Conservation (phyloP, 2,888 invertebrate species). For the Brassicogethes aeneus region DNA sequence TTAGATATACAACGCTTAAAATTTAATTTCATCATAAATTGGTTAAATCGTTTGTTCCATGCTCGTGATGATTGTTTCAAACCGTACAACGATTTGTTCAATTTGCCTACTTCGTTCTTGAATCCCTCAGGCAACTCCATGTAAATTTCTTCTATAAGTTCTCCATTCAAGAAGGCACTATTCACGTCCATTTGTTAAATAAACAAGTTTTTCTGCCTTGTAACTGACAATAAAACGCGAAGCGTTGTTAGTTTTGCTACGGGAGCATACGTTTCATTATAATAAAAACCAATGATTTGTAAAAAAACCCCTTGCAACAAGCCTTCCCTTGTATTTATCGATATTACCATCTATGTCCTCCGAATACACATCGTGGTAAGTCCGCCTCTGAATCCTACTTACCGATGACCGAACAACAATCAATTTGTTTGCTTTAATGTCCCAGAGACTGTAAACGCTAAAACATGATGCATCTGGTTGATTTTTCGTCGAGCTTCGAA, state of each 20-base stretch:
- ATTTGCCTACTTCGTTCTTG: not conserved
- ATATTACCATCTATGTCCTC: too few relatives aligned
- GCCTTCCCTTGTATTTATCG: not conserved
- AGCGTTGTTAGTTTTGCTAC: not conserved
- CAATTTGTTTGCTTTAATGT: too few relatives aligned
- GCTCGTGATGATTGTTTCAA: not conserved
- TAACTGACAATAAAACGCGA: not conserved
- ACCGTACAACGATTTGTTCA: not conserved
- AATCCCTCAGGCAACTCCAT: not conserved
- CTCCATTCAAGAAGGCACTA: not conserved
- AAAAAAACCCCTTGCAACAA: not conserved
- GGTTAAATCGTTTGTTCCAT: not conserved
- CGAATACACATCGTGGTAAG: too few relatives aligned
- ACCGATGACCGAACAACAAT: too few relatives aligned
- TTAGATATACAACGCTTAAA: too few relatives aligned
- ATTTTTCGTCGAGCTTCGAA: too few relatives aligned
- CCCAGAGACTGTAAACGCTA: too few relatives aligned
- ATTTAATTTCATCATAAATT: too few relatives aligned
- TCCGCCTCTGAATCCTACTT: too few relatives aligned
- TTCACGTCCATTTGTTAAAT: not conserved
- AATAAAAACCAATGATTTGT: not conserved
- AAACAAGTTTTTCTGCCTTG: not conserved
- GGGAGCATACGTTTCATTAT: not conserved
- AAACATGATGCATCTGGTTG: too few relatives aligned
- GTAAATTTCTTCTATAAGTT: not conserved